Evolutionary conservation across 2,113 vertebrate species (phyloP).

Genomic region (Dasyprocta punctata): DNA sequence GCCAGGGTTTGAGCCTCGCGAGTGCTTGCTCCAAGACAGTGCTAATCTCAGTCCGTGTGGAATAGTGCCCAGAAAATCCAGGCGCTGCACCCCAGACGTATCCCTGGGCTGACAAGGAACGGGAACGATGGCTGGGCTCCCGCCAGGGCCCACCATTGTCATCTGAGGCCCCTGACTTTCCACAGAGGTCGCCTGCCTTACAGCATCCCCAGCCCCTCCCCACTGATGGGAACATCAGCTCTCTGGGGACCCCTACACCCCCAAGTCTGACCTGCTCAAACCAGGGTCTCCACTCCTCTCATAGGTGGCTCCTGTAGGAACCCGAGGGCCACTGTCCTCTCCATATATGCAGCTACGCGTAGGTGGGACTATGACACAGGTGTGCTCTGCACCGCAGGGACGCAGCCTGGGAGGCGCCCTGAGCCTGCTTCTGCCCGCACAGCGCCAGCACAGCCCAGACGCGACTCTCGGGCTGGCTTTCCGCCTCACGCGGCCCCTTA

Average conservation of each 20-base stretch:
- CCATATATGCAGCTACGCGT: accelerated
- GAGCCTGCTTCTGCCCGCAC: background rate
- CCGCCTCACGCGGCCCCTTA: background rate
- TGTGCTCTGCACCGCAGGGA: background rate
- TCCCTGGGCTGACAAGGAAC: background rate
- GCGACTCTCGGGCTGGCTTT: accelerated
- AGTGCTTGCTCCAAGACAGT: background rate
- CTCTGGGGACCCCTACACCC: background rate
- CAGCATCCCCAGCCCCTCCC: accelerated
- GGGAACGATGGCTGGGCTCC: accelerated
- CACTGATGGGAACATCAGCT: background rate
- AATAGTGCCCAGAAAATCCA: background rate
- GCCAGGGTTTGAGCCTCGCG: background rate
- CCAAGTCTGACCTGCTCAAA: background rate
- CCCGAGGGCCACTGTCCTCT: background rate
- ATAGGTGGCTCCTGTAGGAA: background rate
- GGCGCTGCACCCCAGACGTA: background rate
- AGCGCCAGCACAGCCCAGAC: accelerated
- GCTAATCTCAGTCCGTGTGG: background rate
- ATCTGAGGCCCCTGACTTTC: background rate
- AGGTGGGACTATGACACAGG: background rate
- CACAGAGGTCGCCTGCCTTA: accelerated
- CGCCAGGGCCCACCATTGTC: accelerated
- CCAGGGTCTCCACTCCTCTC: accelerated
- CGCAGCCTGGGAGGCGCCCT: background rate